Conservation (phyloP, 2,888 invertebrate genomes). For the Drosophila rellima region DNA sequence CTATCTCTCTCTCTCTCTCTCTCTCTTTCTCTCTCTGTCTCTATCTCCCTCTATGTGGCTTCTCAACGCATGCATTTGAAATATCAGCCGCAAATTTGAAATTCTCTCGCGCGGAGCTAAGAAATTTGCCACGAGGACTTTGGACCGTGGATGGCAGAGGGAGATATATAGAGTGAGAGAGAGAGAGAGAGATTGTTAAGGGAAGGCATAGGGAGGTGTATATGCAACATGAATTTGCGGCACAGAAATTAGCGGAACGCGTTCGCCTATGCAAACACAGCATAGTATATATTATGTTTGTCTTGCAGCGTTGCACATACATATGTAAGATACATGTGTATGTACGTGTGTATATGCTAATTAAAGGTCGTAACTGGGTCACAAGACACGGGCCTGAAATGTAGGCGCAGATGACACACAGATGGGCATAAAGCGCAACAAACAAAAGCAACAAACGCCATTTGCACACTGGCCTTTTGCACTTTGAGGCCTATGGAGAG, state of each 20-base stretch:
- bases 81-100: conserved; percentile 47
- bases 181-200: not conserved
- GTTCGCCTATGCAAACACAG: conserved; percentile 40
- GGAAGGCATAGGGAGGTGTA: not conserved
- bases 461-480: conserved; percentile 43
- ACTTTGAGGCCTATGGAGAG: conserved; percentile 52
- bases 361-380: conserved; percentile 75
- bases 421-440: conserved; percentile 24
- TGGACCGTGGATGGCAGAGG: not conserved
- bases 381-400: conserved; percentile 54
- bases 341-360: conserved; percentile 57
- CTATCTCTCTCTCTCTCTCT: not conserved
- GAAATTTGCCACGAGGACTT: conserved; percentile 28
- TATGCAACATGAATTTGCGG: conserved; percentile 34
- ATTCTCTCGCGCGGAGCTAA: conserved; percentile 45
- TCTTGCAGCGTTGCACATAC: not conserved
- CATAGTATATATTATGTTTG: conserved; percentile 3
- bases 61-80: conserved; percentile 51
- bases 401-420: conserved; percentile 41
- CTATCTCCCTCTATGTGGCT: not conserved
- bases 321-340: not conserved
- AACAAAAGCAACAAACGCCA: conserved; percentile 51
- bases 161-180: not conserved
- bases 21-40: not conserved
- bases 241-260: conserved; percentile 51